A percentile compares a stretch with the other conserved stretches of the same genome.
phyloP scores from a whole-genome alignment of 2,113 vertebrate genomes.

The Ornithorhynchus anatinus region DNA sequence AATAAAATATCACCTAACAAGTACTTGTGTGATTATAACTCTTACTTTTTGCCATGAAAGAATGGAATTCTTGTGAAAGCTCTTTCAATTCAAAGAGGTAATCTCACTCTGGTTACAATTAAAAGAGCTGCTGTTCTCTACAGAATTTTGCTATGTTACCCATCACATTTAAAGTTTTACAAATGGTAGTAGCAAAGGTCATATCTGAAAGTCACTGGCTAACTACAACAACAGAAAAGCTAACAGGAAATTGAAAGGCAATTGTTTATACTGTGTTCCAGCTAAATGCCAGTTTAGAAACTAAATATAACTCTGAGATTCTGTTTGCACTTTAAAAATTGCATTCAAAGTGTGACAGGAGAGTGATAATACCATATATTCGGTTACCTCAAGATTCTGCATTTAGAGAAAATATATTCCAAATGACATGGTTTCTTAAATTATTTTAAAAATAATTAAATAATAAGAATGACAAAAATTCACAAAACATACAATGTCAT shows the following conservation, averaged over 20 bases:
- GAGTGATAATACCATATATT: constrained; percentile 5
- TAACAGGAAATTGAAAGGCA: constrained; percentile 51
- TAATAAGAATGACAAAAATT: no score
- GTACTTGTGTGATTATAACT: background rate
- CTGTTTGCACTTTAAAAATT: constrained; percentile 34
- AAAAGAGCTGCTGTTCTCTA: constrained; percentile 12
- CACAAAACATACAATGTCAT: no score
- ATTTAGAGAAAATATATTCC: constrained; percentile 9
- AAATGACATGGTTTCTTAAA: background rate
- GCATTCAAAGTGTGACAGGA: constrained; percentile 21
- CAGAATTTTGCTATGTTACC: constrained; percentile 11
- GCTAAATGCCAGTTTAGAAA: constrained; percentile 43
- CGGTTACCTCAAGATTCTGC: background rate
- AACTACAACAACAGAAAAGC: background rate
- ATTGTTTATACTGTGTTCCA: constrained; percentile 33
- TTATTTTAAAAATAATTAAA: no score
- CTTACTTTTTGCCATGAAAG: constrained; percentile 7
- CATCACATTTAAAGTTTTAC: constrained; percentile 25
- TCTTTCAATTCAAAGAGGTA: background rate
- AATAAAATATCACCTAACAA: background rate
- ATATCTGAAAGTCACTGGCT: constrained; percentile 20
- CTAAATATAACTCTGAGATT: constrained; percentile 38
- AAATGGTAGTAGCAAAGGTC: background rate
- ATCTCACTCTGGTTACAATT: background rate
- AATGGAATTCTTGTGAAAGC: background rate